Percentiles rank a stretch among this genome's conserved stretches.
These are phyloP conservation scores for Apogon hyalosoma DNA, from an alignment of 2,797 vertebrate species.

Conservation along the genomic window DNA sequence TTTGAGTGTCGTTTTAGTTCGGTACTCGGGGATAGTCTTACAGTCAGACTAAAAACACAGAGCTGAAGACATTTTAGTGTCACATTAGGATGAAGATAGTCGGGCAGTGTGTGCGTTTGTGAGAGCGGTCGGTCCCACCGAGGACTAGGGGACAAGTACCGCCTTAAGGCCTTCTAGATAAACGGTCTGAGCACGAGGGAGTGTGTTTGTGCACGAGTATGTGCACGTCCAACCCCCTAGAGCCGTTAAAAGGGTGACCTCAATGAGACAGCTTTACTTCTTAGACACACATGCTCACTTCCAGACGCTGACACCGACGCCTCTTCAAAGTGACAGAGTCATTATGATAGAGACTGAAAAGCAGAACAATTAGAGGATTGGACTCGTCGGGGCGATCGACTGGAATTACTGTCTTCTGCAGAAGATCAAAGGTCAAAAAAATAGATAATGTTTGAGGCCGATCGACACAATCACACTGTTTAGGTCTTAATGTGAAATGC, in stretches of 20 bases:
- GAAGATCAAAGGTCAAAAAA: too few relatives aligned
- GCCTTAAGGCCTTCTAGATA: conserved; percentile 35
- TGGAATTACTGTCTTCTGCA: too few relatives aligned
- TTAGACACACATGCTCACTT: conserved; percentile 17
- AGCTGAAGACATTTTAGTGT: background rate
- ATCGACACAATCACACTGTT: too few relatives aligned
- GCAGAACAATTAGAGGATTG: conserved; percentile 8
- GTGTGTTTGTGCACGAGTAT: conserved; percentile 2
- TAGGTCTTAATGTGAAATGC: too few relatives aligned
- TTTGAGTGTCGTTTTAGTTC: too few relatives aligned
- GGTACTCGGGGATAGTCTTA: background rate
- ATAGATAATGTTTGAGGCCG: too few relatives aligned
- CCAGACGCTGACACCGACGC: conserved; percentile 16
- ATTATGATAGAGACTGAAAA: conserved; percentile 25
- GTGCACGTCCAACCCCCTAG: conserved; percentile 1
- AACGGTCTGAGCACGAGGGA: conserved; percentile 31
- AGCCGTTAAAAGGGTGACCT: conserved; percentile 51
- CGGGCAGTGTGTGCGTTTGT: background rate
- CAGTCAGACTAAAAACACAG: background rate
- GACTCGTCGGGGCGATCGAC: background rate
- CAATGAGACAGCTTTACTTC: conserved; percentile 33
- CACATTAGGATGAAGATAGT: background rate
- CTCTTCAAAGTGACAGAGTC: conserved; percentile 17
- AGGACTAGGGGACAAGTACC: conserved; percentile 24
- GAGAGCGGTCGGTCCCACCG: conserved; percentile 8